A percentile compares a stretch with the other conserved stretches of the same genome.
These are phyloP conservation scores for Steinernema hermaphroditum DNA, from an alignment of 2,888 invertebrate species.

Conservation along the genomic window DNA sequence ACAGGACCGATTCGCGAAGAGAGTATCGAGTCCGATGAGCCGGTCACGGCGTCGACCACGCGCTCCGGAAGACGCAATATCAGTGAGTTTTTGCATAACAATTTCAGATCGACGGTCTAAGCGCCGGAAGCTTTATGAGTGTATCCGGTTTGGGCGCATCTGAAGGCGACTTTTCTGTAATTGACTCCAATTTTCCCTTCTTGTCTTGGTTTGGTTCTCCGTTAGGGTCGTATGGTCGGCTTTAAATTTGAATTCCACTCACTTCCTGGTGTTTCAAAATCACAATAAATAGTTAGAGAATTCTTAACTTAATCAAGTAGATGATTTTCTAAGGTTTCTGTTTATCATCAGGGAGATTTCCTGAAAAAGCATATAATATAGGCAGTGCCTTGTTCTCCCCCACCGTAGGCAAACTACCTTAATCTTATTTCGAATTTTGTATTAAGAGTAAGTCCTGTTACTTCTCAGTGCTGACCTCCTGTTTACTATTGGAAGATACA, in stretches of 20 bases:
- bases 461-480: not conserved
- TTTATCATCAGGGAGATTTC: no score
- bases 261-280: no score
- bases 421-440: not conserved
- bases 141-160: not conserved
- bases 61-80: not conserved
- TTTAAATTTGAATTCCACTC: no score
- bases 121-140: slow-evolving; percentile 19
- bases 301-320: no score
- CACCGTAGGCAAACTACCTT: no score
- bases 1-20: slow-evolving; percentile 14
- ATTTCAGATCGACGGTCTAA: slow-evolving; percentile 19
- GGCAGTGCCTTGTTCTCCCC: no score
- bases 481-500: no score
- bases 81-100: not conserved
- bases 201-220: not conserved
- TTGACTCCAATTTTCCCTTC: not conserved
- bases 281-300: no score
- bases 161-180: no score
- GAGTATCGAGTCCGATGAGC: slow-evolving; percentile 18
- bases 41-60: not conserved
- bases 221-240: no score
- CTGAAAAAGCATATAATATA: no score
- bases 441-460: not conserved
- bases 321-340: no score